These are phyloP conservation scores for Pyxicephalus adspersus DNA, from an alignment of 2,113 vertebrate species.

Conservation along the genomic window DNA sequence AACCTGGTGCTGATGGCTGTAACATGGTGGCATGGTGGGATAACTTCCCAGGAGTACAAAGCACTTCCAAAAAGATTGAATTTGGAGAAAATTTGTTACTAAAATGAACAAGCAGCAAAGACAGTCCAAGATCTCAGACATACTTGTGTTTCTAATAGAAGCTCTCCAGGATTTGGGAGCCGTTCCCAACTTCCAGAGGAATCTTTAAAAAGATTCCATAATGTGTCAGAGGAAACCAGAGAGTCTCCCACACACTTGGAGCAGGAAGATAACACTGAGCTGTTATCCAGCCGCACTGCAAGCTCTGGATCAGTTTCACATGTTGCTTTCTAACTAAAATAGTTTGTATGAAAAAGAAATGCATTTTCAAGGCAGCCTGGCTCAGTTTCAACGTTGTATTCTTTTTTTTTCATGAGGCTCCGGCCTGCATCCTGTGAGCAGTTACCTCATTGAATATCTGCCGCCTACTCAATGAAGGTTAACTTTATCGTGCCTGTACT, in stretches of 20 bases:
- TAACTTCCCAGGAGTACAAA: too few species aligned
- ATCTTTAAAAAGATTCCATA: conserved; percentile 72
- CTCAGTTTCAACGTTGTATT: conserved; percentile 44
- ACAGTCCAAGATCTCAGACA: conserved; percentile 40
- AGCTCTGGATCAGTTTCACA: conserved; percentile 69
- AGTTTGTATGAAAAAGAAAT: conserved; percentile 66
- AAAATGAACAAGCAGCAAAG: background rate
- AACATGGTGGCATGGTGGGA: too few species aligned
- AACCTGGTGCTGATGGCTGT: too few species aligned
- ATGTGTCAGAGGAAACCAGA: conserved; percentile 75
- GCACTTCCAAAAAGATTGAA: too few species aligned
- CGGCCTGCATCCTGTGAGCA: conserved; percentile 51
- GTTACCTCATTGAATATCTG: conserved; percentile 55
- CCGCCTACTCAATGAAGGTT: conserved; percentile 40
- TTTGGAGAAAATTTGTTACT: too few species aligned
- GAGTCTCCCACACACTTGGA: conserved; percentile 77
- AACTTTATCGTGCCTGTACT: conserved; percentile 38
- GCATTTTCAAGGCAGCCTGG: conserved; percentile 59
- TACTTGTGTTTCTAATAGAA: conserved; percentile 65
- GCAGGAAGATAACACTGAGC: conserved; percentile 73
- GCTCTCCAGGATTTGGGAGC: conserved; percentile 48
- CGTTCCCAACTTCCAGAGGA: conserved; percentile 59
- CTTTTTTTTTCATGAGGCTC: conserved; percentile 33
- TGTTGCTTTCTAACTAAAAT: conserved; percentile 70
- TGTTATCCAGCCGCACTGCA: conserved; percentile 65